Conservation (phyloP, 2,113 vertebrate genomes). For the Tachycineta bicolor region DNA sequence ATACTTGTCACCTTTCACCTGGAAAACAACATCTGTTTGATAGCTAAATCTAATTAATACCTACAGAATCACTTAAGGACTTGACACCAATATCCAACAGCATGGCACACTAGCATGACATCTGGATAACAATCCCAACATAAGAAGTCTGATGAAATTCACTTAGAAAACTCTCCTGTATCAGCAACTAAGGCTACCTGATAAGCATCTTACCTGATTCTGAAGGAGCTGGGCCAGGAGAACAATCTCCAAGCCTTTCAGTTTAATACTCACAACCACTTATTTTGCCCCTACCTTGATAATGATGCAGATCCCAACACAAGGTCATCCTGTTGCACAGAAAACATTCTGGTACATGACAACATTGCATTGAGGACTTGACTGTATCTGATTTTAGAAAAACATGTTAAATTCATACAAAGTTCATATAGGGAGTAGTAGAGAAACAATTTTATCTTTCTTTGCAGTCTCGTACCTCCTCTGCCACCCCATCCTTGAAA, state of each 20-base stretch:
- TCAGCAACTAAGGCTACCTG: neutral
- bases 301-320: neutral
- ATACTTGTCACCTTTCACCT: neutral
- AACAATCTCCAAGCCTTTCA: neutral
- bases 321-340: neutral
- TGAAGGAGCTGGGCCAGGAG: neutral
- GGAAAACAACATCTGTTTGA: neutral
- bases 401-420: neutral
- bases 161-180: neutral
- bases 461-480: neutral
- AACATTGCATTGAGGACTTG: neutral
- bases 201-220: neutral
- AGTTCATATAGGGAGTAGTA: neutral
- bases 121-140: neutral
- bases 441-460: neutral
- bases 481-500: neutral
- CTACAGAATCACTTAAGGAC: neutral
- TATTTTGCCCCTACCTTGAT: neutral
- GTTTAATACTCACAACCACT: neutral
- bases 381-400: neutral
- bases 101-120: accelerated
- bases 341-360: neutral
- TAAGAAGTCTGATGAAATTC: neutral
- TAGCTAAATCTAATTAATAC: neutral
- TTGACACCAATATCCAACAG: neutral